These are phyloP conservation scores for Oryzias woworae DNA, from an alignment of 2,113 vertebrate species.

Conservation along the genomic window DNA sequence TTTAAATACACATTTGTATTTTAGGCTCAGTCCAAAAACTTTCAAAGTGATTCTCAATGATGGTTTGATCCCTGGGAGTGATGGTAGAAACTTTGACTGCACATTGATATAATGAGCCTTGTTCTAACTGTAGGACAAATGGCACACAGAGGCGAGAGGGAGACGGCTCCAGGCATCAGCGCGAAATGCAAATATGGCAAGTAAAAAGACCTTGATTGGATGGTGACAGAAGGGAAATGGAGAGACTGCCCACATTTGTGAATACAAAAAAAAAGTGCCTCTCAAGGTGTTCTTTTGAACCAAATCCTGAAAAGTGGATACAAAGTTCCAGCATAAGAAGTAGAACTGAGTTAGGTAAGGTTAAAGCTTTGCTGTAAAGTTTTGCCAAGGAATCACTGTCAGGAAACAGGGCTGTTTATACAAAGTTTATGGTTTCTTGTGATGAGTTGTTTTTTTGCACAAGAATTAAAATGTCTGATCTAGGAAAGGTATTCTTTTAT, in stretches of 20 bases:
- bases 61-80: conserved; percentile 51
- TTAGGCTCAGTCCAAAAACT: conserved; percentile 36
- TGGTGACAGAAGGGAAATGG: conserved; percentile 2
- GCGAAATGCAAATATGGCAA: conserved; percentile 39
- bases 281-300: background rate
- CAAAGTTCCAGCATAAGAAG: background rate
- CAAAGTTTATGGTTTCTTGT: too few relatives aligned
- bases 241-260: background rate
- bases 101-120: conserved; percentile 74
- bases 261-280: background rate
- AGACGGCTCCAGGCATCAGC: conserved; percentile 1
- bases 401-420: too few relatives aligned
- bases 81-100: conserved; percentile 65
- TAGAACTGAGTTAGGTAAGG: too few relatives aligned
- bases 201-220: conserved; percentile 28
- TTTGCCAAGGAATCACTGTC: too few relatives aligned
- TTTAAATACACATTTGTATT: conserved; percentile 9
- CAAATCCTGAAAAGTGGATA: background rate
- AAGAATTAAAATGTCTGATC: too few relatives aligned
- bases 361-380: too few relatives aligned
- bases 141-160: conserved; percentile 27
- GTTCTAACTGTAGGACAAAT: conserved; percentile 48
- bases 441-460: too few relatives aligned
- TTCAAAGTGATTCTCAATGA: conserved; percentile 53
- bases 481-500: too few relatives aligned